Evolutionary conservation across 2,113 vertebrate species (phyloP), one percentile per base, ranked within the genome.

Genomic region (Solenodon paradoxus): DNA sequence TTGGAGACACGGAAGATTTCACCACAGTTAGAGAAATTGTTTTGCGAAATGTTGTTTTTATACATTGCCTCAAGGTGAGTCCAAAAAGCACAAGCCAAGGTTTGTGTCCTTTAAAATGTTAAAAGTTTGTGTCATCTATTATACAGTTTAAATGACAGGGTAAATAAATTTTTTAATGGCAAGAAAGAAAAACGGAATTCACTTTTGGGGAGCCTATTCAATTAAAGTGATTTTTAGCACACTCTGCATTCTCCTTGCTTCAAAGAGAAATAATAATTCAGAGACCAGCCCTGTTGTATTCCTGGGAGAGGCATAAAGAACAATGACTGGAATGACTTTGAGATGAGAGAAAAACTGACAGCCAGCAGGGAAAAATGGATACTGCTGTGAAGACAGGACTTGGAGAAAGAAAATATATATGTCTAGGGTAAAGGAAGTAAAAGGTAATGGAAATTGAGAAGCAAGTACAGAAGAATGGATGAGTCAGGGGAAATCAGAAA

Each of bases 311-410:
- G 11, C 77, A 97, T 95, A 96, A 97, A 97, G 79, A 98, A 96
- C 92, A 97, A 95, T 85, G 84, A 94, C 88, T 97, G 75, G 93
- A 97, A 98, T 92, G 92, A 77, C 85, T 97, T 86, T 97, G 91
- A 97, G 89, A 97, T 30, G 66, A 96, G 80, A 96, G 92, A 97
- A 97, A 66, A 97, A 83, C 85, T 94, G 94, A 96, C 63, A 96
- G 77, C 79, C 90, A 97, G 87, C 64, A 93, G 15, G 51, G 87
- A 96, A 88, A n/a, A 96, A 24, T 93, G 95, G 92, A 95, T 95
- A 95, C 91, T 91, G 40, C 88, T 96, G 93, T 86, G 95, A 93
- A 95, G 82, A 97, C 97, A 97, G 45, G n/a, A 88, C 40, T 90
- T 71, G 80, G 64, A 32, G 92, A 24, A 55, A 51, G 75, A 87